Conservation (phyloP, 2,113 vertebrate genomes). For the Tor tambroides region DNA sequence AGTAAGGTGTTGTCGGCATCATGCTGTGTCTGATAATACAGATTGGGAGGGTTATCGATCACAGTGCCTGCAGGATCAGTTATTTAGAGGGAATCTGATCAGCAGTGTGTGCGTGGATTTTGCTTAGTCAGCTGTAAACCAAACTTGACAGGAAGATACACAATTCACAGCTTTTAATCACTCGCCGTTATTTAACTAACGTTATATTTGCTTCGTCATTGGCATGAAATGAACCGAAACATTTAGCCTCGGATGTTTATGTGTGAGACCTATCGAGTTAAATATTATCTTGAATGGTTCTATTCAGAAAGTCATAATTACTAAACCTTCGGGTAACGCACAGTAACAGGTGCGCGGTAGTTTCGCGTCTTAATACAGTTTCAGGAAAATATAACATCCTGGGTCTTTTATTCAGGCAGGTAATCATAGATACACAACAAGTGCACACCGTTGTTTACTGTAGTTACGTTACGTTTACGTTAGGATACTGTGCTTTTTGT, state of each 20-base stretch:
- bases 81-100: neutral
- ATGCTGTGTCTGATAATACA: slow-evolving; percentile 5
- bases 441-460: neutral
- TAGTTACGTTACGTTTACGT: neutral
- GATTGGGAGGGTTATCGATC: slow-evolving; percentile 11
- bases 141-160: neutral
- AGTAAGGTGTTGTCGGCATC: slow-evolving; percentile 64
- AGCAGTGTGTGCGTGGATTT: neutral
- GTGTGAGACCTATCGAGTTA: neutral
- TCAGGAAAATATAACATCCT: neutral
- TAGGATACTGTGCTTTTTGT: neutral
- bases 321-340: slow-evolving; percentile 33
- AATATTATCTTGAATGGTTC: neutral
- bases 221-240: neutral
- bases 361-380: neutral
- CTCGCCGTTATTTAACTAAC: slow-evolving; percentile 3
- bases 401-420: neutral
- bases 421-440: neutral
- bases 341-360: slow-evolving; percentile 19
- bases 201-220: slow-evolving; percentile 34
- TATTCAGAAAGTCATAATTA: neutral
- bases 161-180: neutral
- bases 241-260: no score
- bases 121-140: neutral
- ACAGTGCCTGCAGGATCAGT: neutral